These are phyloP conservation scores for Terrapene triunguis DNA, from an alignment of 2,113 vertebrate genomes.

Conservation along the genomic window DNA sequence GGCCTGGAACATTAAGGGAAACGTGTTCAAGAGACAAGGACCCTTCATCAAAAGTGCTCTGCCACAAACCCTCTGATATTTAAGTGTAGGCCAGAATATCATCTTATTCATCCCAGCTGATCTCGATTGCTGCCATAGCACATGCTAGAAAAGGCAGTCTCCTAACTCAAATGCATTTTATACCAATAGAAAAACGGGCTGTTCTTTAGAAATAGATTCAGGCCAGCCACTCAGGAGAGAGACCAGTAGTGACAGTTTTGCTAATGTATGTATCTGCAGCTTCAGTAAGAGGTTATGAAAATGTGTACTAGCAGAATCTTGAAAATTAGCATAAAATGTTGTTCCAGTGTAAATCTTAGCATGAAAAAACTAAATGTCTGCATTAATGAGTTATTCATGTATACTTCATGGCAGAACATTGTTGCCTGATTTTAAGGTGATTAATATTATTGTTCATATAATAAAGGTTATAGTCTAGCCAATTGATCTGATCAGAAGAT, in stretches of 20 bases:
- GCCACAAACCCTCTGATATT: too few relatives aligned
- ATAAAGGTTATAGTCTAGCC: background rate
- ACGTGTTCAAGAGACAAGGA: background rate
- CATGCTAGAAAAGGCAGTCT: background rate
- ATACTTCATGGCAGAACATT: background rate
- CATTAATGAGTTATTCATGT: background rate
- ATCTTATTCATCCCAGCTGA: background rate
- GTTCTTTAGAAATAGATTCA: background rate
- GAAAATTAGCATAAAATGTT: background rate
- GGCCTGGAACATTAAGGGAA: background rate
- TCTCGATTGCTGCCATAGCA: background rate
- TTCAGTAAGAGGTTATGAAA: background rate
- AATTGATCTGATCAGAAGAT: background rate
- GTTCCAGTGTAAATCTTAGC: background rate
- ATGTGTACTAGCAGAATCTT: background rate
- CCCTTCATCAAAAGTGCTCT: background rate
- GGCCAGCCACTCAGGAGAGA: background rate
- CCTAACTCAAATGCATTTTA: background rate
- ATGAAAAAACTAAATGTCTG: background rate
- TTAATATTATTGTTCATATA: background rate
- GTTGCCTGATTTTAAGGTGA: background rate
- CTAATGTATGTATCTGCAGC: background rate
- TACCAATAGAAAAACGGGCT: background rate
- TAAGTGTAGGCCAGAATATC: background rate
- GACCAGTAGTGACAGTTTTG: background rate